Base-by-base conservation (phyloP, 2,797 vertebrate species). In the Geotrypetes seraphini region DNA sequence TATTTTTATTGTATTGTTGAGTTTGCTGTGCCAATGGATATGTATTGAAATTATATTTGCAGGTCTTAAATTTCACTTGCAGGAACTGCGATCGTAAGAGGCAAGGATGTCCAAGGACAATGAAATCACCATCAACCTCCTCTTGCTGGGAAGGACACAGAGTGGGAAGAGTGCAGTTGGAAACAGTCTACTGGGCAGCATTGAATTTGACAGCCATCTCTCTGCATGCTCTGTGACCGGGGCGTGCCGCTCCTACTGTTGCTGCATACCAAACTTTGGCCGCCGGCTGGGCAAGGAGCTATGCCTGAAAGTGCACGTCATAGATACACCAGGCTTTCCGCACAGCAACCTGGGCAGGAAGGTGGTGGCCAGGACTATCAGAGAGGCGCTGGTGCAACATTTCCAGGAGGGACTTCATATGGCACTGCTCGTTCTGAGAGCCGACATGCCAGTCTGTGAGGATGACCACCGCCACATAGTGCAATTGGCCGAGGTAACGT, bases 111-210 rank as follows among this genome's bases (percentile, higher is more conserved):
- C 31, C 19, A 33, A 59, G 10, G 40, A 30, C 10, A 41, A 31
- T 0, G 53, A 69, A 17, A 63, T 84, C 46, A 36, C 31, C 13
- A 67, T 89, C 43, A 87, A 86, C 8, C 55, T 88, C 18, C 69
- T 78, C 31, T 56, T 92, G 59, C 70, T 91, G 8, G 89, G 88
- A 9, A 54, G 51, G 49, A 53, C 42, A 18, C 87, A 90, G 50
- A 79, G 67, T 45, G 88, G 89, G 25, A 84, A 89, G 63, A 91
- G 89, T 7, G 72, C 84, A 36, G 66, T 81, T 27, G 88, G 86
- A 31, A 91, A 91, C 9, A 70, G 69, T 31, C 67, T 91, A 30
- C 46, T 91, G 63, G 88, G 86, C 28, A 88, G 79, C 7, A 28
- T 30, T 0, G 86, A 83, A 30, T 88, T 91, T 10, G 43, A 43